A percentile compares a stretch with the other conserved stretches of the same genome.
Conservation (phyloP, 2,797 vertebrate genomes). For the Gouania willdenowi region DNA sequence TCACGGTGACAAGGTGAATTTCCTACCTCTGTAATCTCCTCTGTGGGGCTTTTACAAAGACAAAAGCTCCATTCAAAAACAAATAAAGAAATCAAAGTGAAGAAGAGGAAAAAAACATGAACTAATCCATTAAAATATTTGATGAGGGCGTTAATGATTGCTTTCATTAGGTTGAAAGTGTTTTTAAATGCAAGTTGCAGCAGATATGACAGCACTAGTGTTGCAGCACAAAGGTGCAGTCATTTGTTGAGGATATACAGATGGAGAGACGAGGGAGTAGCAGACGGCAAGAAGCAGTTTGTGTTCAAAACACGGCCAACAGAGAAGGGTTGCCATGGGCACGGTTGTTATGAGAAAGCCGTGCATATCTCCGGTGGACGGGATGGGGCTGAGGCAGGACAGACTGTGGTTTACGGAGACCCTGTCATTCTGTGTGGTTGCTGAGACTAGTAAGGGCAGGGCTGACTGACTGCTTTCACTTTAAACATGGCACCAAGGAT, state of each 20-base stretch:
- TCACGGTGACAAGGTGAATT: too few species aligned
- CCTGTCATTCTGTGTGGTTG: slow-evolving; percentile 22
- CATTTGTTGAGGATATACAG: slow-evolving; percentile 36
- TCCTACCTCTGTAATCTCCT: too few species aligned
- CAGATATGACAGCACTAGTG: neutral
- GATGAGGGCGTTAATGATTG: too few species aligned
- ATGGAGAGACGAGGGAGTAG: slow-evolving; percentile 36
- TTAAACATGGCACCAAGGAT: slow-evolving; percentile 14
- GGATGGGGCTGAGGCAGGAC: slow-evolving; percentile 23
- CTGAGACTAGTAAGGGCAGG: slow-evolving; percentile 11
- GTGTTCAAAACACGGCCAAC: slow-evolving; percentile 61
- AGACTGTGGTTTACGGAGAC: slow-evolving; percentile 15
- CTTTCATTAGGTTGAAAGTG: too few species aligned
- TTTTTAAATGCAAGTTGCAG: neutral
- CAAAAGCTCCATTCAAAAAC: too few species aligned
- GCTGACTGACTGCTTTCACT: slow-evolving; percentile 11
- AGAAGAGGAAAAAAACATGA: neutral
- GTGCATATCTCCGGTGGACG: slow-evolving; percentile 47
- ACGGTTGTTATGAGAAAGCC: slow-evolving; percentile 66
- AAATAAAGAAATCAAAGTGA: neutral
- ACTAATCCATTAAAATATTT: neutral
- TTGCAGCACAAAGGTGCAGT: slow-evolving; percentile 19
- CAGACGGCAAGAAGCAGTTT: slow-evolving; percentile 41
- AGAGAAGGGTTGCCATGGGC: slow-evolving; percentile 70
- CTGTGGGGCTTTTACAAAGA: too few species aligned